Evolutionary conservation across 2,888 invertebrate species (phyloP).

Genomic region (Heteromyza rotundicornis): DNA sequence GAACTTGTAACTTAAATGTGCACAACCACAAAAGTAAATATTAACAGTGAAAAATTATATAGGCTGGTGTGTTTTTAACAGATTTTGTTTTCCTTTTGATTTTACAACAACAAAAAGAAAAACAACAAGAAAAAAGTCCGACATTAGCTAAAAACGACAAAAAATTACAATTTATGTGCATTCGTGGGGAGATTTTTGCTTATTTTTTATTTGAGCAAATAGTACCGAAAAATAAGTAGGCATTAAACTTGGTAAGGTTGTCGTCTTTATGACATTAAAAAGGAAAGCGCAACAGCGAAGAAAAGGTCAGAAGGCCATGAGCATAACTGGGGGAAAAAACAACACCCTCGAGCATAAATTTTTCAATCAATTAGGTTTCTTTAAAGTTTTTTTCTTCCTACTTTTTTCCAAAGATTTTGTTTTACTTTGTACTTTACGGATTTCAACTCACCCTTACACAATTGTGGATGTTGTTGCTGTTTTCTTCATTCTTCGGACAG

Average conservation of each 20-base stretch:
- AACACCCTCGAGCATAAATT: constrained; percentile 51
- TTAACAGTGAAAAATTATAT: not conserved
- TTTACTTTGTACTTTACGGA: constrained; percentile 11
- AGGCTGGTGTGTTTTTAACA: constrained; percentile 32
- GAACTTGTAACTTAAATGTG: constrained; percentile 30
- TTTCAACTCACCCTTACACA: constrained; percentile 9
- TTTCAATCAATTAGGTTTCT: constrained; percentile 61
- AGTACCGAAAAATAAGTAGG: constrained; percentile 36
- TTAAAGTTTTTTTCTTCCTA: constrained; percentile 43
- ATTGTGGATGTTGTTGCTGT: constrained; percentile 9
- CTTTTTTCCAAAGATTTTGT: constrained; percentile 20
- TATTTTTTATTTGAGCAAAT: constrained; percentile 12
- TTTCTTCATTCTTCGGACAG: constrained; percentile 19
- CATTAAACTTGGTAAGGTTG: constrained; percentile 49
- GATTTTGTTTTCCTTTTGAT: constrained; percentile 29
- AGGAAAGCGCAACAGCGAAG: constrained; percentile 31
- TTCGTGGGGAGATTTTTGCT: constrained; percentile 36
- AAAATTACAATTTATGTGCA: constrained; percentile 39
- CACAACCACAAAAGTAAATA: constrained; percentile 30
- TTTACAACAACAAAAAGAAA: constrained; percentile 28
- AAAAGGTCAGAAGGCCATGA: constrained; percentile 47
- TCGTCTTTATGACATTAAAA: constrained; percentile 51
- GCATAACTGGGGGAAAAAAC: constrained; percentile 29
- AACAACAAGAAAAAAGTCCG: constrained; percentile 28
- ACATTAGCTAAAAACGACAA: constrained; percentile 32